These are phyloP conservation scores for Gerosis bhagava DNA, from an alignment of 2,888 invertebrate species.

Conservation along the genomic window DNA sequence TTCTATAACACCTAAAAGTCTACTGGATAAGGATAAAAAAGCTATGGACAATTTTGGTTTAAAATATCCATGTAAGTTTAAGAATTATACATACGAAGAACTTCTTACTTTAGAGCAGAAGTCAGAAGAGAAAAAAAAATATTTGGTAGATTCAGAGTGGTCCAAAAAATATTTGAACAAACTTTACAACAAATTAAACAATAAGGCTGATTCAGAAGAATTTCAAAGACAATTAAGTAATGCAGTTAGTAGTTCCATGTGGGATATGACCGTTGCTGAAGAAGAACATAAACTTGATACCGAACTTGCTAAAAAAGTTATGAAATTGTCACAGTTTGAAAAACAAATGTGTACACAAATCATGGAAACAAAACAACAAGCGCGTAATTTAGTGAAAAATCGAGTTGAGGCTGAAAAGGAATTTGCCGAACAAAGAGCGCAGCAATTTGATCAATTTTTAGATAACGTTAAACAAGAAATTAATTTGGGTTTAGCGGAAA, in stretches of 20 bases:
- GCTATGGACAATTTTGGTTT: conserved; percentile 62
- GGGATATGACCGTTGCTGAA: conserved; percentile 76
- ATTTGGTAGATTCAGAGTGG: conserved; percentile 60
- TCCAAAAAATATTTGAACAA: conserved; percentile 73
- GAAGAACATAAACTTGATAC: conserved; percentile 77
- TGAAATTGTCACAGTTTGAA: conserved; percentile 84
- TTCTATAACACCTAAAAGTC: conserved; percentile 35
- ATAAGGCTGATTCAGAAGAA: conserved; percentile 62
- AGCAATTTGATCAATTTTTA: conserved; percentile 69
- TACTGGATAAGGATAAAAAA: conserved; percentile 44
- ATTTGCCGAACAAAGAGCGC: conserved; percentile 71
- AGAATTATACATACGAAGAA: conserved; percentile 67
- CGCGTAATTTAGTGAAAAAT: conserved; percentile 78
- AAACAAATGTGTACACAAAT: conserved; percentile 85
- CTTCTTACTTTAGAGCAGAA: conserved; percentile 57
- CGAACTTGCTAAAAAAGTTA: conserved; percentile 77
- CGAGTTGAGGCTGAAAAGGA: conserved; percentile 74
- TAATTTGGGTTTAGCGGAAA: conserved; percentile 70
- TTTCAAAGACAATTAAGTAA: conserved; percentile 76
- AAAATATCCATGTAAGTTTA: conserved; percentile 57
- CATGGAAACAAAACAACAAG: conserved; percentile 83
- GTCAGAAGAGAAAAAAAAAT: conserved; percentile 48
- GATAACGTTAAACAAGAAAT: conserved; percentile 68
- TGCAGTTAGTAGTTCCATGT: conserved; percentile 70
- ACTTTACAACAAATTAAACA: conserved; percentile 66